These are phyloP conservation scores for Entosphenus tridentatus DNA, from an alignment of 2,113 vertebrate species.

Conservation along the genomic window DNA sequence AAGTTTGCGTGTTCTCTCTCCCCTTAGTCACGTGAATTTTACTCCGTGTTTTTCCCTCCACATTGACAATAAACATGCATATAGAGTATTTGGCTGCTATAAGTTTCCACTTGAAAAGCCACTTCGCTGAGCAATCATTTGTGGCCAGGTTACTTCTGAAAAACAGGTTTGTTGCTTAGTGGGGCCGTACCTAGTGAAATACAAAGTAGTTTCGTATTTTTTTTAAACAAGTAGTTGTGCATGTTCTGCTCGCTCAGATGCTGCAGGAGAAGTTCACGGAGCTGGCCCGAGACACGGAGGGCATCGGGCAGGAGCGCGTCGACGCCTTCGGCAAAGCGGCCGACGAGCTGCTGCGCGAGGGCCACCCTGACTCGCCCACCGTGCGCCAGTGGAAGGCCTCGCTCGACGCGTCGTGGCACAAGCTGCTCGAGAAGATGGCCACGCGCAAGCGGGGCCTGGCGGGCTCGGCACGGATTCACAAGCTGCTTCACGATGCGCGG, in stretches of 20 bases:
- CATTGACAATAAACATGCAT: too few species aligned
- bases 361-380: conserved; percentile 58
- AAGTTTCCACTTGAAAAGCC: too few species aligned
- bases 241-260: conserved; percentile 29
- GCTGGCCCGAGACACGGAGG: conserved; percentile 73
- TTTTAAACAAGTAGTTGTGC: too few species aligned
- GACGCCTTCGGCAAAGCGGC: conserved; percentile 42
- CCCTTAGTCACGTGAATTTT: too few species aligned
- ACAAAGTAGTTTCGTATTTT: too few species aligned
- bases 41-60: too few species aligned
- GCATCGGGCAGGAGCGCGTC: conserved; percentile 68
- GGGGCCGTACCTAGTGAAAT: too few species aligned
- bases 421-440: conserved; percentile 69
- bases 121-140: too few species aligned
- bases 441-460: conserved; percentile 71
- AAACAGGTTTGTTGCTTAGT: too few species aligned
- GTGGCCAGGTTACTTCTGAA: too few species aligned
- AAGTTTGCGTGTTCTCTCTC: too few species aligned
- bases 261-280: conserved; percentile 72
- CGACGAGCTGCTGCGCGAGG: conserved; percentile 52
- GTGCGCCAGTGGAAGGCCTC: conserved; percentile 80
- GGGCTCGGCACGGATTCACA: conserved; percentile 61
- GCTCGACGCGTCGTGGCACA: conserved; percentile 69
- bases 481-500: conserved; percentile 61
- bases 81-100: too few species aligned